Evolutionary conservation across 1,140 invertebrate species (phyloP).

Genomic region (Teleopsis dalmanni): DNA sequence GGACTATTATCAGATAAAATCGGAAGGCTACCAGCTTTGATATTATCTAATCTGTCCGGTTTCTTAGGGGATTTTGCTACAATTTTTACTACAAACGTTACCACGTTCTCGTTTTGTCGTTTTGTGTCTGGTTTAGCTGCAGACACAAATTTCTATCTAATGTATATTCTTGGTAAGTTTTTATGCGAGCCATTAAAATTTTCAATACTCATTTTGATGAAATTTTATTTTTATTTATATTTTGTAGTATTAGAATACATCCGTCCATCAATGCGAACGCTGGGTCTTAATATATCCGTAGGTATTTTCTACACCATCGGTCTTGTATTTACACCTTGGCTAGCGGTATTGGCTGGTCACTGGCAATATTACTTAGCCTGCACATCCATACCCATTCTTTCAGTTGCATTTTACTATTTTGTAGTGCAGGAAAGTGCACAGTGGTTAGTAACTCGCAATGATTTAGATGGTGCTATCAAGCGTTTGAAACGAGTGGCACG

Average conservation of each 20-base stretch:
- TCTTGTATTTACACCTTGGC: conserved; percentile 51
- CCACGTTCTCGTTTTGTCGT: conserved; percentile 48
- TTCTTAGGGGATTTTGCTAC: conserved; percentile 51
- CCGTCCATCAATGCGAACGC: conserved; percentile 50
- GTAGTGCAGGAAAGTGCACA: conserved; percentile 56
- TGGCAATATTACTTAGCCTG: conserved; percentile 51
- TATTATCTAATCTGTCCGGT: conserved; percentile 50
- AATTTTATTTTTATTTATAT: conserved; percentile 1
- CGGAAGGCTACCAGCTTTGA: conserved; percentile 52
- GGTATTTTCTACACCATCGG: conserved; percentile 54
- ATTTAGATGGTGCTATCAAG: conserved; percentile 49
- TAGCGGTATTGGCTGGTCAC: conserved; percentile 47
- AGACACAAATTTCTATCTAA: conserved; percentile 56
- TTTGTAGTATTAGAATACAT: conserved; percentile 54
- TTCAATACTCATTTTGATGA: neutral
- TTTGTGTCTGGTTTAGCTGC: conserved; percentile 55
- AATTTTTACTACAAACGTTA: conserved; percentile 46
- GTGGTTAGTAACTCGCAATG: conserved; percentile 55
- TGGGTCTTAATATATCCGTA: conserved; percentile 54
- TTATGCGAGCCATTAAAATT: neutral
- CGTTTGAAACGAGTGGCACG: conserved; percentile 51
- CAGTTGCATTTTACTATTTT: conserved; percentile 47
- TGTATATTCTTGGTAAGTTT: conserved; percentile 55
- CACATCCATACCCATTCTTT: conserved; percentile 48
- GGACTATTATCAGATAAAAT: conserved; percentile 53